Evolutionary conservation across 2,888 invertebrate species (phyloP), one percentile per base, ranked within the genome.

Genomic region (Ganaspis brasiliensis): DNA sequence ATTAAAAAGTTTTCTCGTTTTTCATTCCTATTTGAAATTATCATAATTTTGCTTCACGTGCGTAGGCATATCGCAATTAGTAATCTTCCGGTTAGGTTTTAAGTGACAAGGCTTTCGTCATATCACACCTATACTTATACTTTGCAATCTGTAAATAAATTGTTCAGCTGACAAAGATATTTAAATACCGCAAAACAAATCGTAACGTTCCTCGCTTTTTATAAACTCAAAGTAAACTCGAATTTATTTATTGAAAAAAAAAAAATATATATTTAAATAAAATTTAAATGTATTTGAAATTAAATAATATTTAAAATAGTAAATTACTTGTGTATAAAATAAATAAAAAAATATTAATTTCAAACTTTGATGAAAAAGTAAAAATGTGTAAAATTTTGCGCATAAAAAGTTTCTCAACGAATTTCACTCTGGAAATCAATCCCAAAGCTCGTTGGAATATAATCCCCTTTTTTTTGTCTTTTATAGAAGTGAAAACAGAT

Each of bases 11-110:
- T 40, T 6, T 24, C 6, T n/a, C 8, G 24, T 24, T n/a, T 67
- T 24, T 24, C n/a, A 21, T n/a, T 14, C 19, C 19, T 19, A 19
- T 5, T 45, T 67, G 12, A 0, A 45, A 67, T 40, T 67, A 35
- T n/a, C n/a, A n/a, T 19, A 31, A 35, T 40, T 63, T 40, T 37
- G 35, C 19, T 63, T n/a, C 19, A 19, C 24, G 24, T 24, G 67
- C 37, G 63, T 63, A 37, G 63, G 63, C 40, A 40, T 63, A 63
- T 59, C 59, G 16, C 31, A 59, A 59, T 59, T 31, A 16, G 59
- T 59, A 63, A 63, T 63, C 63, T 63, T 63, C 63, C 40, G 63
- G 63, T 61, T 19, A 35, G 61, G 61, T 63, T 63, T 63, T 35
- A 14, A 63, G 37, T 63, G 63, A 63, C 63, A 37, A 63, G 37